Percentiles rank a stretch among this genome's conserved stretches.
Conservation (phyloP, 2,888 invertebrate genomes). For the Meteorus colon region DNA sequence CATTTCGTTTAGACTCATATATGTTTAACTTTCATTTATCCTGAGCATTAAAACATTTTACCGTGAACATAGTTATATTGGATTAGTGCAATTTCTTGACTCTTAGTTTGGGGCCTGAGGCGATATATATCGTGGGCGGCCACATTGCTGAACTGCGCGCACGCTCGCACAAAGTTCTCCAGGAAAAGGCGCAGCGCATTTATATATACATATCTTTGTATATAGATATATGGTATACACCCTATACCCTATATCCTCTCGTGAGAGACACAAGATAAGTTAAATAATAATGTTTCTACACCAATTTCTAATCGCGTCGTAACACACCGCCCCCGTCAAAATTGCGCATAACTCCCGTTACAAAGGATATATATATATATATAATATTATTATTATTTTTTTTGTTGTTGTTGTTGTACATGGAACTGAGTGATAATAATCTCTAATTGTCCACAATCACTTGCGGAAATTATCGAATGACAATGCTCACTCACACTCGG, state of each 20-base stretch:
- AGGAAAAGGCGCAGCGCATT: conserved; percentile 32
- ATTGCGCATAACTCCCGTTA: conserved; percentile 12
- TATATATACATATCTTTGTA: background rate
- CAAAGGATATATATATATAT: background rate
- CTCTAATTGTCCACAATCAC: conserved; percentile 28
- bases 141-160: background rate
- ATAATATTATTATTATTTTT: background rate
- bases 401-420: background rate
- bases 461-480: conserved; percentile 21
- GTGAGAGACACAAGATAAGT: conserved; percentile 27
- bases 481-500: conserved; percentile 17
- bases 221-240: background rate
- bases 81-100: background rate
- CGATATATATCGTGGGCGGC: conserved; percentile 32
- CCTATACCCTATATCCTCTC: conserved; percentile 21
- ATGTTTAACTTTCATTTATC: conserved; percentile 33
- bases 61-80: background rate
- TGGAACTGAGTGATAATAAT: conserved; percentile 5
- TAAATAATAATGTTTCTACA: conserved; percentile 30
- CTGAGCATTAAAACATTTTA: conserved; percentile 6
- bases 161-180: conserved; percentile 16
- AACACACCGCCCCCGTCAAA: conserved; percentile 28
- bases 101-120: conserved; percentile 24
- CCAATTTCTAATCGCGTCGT: conserved; percentile 5
- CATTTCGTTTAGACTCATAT: background rate